These are phyloP conservation scores for Hylia prasina DNA, from an alignment of 2,113 vertebrate genomes.

Conservation along the genomic window DNA sequence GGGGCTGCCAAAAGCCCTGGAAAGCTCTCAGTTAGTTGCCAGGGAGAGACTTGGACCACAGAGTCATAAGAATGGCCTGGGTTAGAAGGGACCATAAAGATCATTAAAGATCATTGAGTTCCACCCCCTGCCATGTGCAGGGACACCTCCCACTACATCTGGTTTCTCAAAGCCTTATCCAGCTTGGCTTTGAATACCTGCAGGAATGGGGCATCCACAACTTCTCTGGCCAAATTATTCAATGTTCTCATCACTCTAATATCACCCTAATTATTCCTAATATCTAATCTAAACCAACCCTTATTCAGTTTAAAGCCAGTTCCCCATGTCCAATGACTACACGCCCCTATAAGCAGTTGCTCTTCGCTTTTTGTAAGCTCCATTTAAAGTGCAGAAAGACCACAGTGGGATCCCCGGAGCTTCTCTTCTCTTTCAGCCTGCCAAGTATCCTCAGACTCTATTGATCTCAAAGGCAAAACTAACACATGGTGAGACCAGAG, in stretches of 20 bases:
- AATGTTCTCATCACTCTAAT: not conserved
- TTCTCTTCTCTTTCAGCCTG: not conserved
- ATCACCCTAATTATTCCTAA: too few species aligned
- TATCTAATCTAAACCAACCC: not conserved
- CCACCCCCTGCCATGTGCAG: not conserved
- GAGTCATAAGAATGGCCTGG: not conserved
- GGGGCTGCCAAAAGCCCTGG: not conserved
- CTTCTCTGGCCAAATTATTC: not conserved
- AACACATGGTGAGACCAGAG: accelerated
- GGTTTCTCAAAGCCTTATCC: not conserved
- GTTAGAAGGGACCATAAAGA: not conserved
- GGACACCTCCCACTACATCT: not conserved
- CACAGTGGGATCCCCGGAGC: not conserved
- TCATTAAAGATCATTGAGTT: not conserved
- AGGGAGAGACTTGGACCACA: not conserved
- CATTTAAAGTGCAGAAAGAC: not conserved
- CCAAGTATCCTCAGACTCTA: not conserved
- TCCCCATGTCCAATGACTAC: not conserved
- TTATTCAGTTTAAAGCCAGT: not conserved
- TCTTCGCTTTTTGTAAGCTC: not conserved
- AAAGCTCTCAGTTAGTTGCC: not conserved
- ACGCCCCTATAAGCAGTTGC: too few species aligned
- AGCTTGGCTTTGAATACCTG: not conserved
- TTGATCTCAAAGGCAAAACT: not conserved
- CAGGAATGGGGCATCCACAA: not conserved